Base-by-base conservation (phyloP, 2,888 invertebrate genomes). In the Rotaria macrura region DNA sequence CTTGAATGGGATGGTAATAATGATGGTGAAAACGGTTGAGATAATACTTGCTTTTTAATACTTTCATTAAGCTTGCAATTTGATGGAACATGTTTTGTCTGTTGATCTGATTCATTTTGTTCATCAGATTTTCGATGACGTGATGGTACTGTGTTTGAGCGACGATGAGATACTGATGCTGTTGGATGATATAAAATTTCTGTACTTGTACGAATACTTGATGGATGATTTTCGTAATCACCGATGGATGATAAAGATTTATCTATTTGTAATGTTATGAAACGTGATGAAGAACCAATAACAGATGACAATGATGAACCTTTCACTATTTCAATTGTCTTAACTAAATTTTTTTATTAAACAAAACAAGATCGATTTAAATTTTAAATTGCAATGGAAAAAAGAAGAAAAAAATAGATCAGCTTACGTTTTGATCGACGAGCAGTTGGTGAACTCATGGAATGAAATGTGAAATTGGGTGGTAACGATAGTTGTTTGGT, bases 401-500 rank as follows among this genome's bases (percentile, higher is more conserved):
- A n/a, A 38, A 20, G 14, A 65, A 52, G 12, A 17, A 25, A 74
- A 40, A 1, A 38, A 3, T 34, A 47, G 17, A 49, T 38, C 4
- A 14, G 43, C 38, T 47, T 74, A 23, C 17, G 10, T 43, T 74
- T 74, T 17, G 38, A 12, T 74, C 38, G 74, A 25, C 43, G 38
- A 14, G n/a, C 43, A 20, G 25, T 14, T 6, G 74, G 38, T 7
- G 74, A 43, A 40, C 4, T 25, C 40, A 25, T 74, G 25, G 74
- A 74, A 83, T 88, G 88, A 87, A 89, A 89, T 17, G 89, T 89
- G 87, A 89, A 89, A 87, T 88, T 89, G 12, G 89, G 89, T 23
- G 89, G 88, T 40, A 88, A 87, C 49, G 88, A 88, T 65, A 87
- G 87, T 85, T 88, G 88, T 86, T 88, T 88, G 40, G 86, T 85